Evolutionary conservation across 2,797 vertebrate genomes (phyloP).

Genomic region (Argyrosomus regius): DNA sequence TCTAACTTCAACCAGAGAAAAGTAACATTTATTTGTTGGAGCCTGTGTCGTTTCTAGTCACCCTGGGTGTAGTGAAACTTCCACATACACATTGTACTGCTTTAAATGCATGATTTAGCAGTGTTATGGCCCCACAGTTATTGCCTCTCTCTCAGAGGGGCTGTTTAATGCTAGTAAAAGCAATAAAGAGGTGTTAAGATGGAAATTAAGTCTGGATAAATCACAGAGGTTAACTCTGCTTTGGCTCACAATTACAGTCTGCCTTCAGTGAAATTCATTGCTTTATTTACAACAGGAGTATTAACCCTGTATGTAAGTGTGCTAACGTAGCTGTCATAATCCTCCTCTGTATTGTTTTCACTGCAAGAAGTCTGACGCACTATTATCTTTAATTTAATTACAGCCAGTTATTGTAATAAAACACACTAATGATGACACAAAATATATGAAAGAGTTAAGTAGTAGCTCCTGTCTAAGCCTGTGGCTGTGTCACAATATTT

Average conservation of each 20-base stretch:
- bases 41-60: constrained; percentile 43
- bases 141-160: constrained; percentile 71
- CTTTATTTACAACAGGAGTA: constrained; percentile 60
- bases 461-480: constrained; percentile 15
- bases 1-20: constrained; percentile 32
- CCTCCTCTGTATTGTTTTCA: constrained; percentile 17
- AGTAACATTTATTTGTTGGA: constrained; percentile 49
- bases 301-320: constrained; percentile 44
- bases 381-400: constrained; percentile 38
- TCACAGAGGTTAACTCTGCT: constrained; percentile 71
- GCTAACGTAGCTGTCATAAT: constrained; percentile 32
- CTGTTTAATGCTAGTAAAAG: constrained; percentile 76
- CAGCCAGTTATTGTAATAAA: constrained; percentile 24
- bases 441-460: not conserved
- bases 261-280: constrained; percentile 57
- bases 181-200: constrained; percentile 79
- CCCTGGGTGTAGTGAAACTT: constrained; percentile 54
- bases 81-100: constrained; percentile 36
- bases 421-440: constrained; percentile 14
- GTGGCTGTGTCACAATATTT: constrained; percentile 14
- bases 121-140: constrained; percentile 70
- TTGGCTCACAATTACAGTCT: constrained; percentile 63
- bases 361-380: not conserved
- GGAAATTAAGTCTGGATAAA: constrained; percentile 78
- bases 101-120: constrained; percentile 77